Conservation (phyloP, 2,797 vertebrate genomes). For the Chiroxiphia lanceolata region DNA sequence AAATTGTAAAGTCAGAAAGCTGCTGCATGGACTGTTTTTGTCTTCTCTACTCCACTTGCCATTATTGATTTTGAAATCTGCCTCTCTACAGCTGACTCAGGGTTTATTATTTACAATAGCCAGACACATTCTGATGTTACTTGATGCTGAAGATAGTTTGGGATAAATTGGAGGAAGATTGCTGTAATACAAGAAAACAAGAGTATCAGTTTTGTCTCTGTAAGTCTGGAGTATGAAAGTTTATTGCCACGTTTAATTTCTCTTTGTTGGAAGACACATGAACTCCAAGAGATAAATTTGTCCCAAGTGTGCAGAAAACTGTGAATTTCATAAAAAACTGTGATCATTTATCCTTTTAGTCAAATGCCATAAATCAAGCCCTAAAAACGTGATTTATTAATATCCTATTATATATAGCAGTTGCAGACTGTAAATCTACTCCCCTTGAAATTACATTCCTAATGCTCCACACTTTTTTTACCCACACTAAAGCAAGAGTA, state of each 20-base stretch:
- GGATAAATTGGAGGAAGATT: background rate
- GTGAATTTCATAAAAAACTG: background rate
- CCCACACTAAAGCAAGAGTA: background rate
- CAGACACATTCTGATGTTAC: background rate
- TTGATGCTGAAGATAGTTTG: background rate
- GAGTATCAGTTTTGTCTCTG: background rate
- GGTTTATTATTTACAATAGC: slow-evolving; percentile 13
- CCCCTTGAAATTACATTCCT: background rate
- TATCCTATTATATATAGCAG: background rate
- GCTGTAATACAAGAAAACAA: background rate
- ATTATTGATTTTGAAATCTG: background rate
- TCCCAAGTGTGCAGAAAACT: background rate
- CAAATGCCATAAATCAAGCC: background rate
- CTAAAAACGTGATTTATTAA: background rate
- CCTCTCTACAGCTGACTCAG: background rate
- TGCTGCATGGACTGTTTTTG: slow-evolving; percentile 14
- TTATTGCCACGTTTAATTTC: slow-evolving; percentile 34
- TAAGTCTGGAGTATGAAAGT: background rate
- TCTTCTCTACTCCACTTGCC: background rate
- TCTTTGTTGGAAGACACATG: background rate
- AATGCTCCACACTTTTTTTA: background rate
- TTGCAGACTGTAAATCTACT: background rate
- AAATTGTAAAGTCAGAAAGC: slow-evolving; percentile 2
- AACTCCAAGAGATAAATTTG: slow-evolving; percentile 10
- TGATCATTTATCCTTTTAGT: background rate